Base-by-base conservation (phyloP, 1,140 invertebrate species). In the Eubasilissa regina region DNA sequence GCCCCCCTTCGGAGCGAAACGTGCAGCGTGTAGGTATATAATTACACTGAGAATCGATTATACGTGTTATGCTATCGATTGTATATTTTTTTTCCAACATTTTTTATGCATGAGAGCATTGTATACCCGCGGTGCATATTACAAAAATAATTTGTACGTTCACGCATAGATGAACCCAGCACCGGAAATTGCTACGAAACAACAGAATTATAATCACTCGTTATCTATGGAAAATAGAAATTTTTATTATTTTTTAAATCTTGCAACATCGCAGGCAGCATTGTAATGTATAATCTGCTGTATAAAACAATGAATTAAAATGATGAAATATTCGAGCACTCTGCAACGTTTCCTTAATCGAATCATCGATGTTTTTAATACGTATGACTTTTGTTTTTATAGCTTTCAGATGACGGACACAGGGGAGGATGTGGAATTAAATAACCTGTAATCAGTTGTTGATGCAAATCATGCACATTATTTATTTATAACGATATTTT, bases 401-500 rank as follows among this genome's bases (percentile, higher is more conserved):
- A 1, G 1, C 8, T 51, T 51, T 15, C 11, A 15, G 48, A 51
- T 15, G 48, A 3, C 48, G 11, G 48, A 3, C 8, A 13, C 48
- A 51, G 48, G 8, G 48, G 48, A 8, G 11, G 8, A 3, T 3
- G 3, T 13, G 48, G 48, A 51, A 51, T 51, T 15, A 51, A 51
- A 51, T 13, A 13, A 51, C 48, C 1, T 45, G 7, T 35, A 15
- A 68, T 68, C 4, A 68, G 44, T 68, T 66, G 64, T 68, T 45
- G 19, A 68, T 68, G 64, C 64, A 48, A 11, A 35, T 45, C 10
- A 11, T 66, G 64, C 64, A 68, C 13, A 45, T 68, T 68, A 45
- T 45, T 51, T 51, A 51, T 51, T 73, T 44, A 72, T 73, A 73
- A 73, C 48, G 68, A 73, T 73, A 55, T n/a, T 68, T 68, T 68